These are phyloP conservation scores for Lepidocyrtinus sp. DNA, from an alignment of 2,888 invertebrate species.

Conservation along the genomic window DNA sequence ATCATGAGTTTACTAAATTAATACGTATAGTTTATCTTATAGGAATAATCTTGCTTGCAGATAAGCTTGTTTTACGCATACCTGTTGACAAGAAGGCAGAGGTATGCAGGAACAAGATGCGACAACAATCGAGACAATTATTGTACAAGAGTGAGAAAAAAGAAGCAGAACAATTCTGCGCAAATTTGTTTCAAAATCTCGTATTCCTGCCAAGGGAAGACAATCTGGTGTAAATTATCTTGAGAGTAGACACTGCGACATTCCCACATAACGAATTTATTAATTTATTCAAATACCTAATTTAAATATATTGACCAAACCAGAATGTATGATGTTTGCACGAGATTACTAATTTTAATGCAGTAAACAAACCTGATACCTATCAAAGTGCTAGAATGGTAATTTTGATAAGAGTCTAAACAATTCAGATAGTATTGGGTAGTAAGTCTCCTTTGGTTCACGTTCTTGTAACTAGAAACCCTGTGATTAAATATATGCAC, in stretches of 20 bases:
- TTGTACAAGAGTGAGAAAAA: not conserved
- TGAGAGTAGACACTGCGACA: conserved; percentile 25
- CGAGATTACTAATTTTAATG: not conserved
- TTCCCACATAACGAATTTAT: conserved; percentile 33
- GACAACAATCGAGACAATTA: no score
- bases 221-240: not conserved
- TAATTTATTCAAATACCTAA: not conserved
- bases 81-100: no score
- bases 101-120: no score
- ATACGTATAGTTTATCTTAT: not conserved
- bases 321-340: not conserved
- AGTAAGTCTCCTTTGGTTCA: no score
- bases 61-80: not conserved
- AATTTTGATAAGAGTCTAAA: no score
- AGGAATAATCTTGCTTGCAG: not conserved
- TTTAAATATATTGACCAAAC: not conserved
- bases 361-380: no score
- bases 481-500: no score
- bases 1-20: conserved; percentile 26
- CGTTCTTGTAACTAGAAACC: no score
- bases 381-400: no score
- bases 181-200: conserved; percentile 20
- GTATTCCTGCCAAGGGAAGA: conserved; percentile 42
- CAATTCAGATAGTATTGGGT: no score
- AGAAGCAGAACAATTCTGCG: not conserved